Conservation (phyloP, 1,140 invertebrate genomes). For the Trichomalopsis sarcophagae region DNA sequence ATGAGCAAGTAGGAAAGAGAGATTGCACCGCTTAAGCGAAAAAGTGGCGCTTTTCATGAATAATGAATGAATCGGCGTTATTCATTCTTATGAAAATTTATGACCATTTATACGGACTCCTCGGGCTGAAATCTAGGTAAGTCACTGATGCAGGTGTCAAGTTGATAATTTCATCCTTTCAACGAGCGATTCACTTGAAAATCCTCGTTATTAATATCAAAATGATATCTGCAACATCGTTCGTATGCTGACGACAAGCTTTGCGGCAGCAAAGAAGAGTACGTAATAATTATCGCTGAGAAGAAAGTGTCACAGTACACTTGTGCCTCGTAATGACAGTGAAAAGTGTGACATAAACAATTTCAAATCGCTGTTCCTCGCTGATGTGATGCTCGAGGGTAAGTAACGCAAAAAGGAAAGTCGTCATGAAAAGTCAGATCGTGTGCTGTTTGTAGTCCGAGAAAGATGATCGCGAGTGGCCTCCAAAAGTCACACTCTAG, state of each 20-base stretch:
- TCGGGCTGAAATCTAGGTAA: not conserved
- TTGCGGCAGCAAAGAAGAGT: no score
- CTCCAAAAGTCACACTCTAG: conserved; percentile 43
- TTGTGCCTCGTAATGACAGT: not conserved
- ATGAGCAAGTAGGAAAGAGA: conserved; percentile 17
- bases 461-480: not conserved
- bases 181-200: not conserved
- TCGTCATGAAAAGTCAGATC: not conserved
- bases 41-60: conserved; percentile 11
- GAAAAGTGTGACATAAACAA: conserved; percentile 4
- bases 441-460: not conserved
- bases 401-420: not conserved
- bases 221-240: not conserved
- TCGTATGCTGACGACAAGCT: not conserved
- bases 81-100: not conserved
- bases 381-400: not conserved
- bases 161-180: conserved; percentile 1
- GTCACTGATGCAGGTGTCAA: not conserved
- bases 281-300: not conserved
- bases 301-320: not conserved
- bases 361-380: not conserved
- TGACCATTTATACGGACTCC: not conserved
- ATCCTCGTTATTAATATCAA: not conserved
- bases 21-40: not conserved
- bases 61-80: conserved; percentile 12